Base-by-base conservation (phyloP, 1,140 invertebrate genomes). In the Contarinia nasturtii region DNA sequence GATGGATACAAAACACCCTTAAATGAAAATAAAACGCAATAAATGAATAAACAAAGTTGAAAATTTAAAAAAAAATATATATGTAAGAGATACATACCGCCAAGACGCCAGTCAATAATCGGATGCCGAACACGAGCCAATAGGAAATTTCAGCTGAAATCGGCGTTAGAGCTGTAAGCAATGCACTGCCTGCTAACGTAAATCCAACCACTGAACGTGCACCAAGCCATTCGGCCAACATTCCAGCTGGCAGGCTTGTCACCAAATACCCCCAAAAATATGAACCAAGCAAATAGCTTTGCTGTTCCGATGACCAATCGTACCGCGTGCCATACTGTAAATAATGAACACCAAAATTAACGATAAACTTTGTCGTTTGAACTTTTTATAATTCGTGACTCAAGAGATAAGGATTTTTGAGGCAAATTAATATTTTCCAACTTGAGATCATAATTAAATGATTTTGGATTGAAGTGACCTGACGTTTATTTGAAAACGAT, bases 1-100 rank as follows among this genome's bases (percentile, higher is more conserved):
- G 77, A 71, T 7, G 81, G 80, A 68, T 82, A 83, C 38, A 80
- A 66, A 7, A 78, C 75, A 4, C 78, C 79, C 78, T 82, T 27
- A 12, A 45, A 27, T 5, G 19, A 43, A 19, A 15, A 21, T 4
- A 19, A 43, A 43, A 7, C 18, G 12, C 12, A 14, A 14, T 38
- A 5, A 4, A n/a, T 27, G 4, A 27, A 27, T 27, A 27, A 3
- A 27, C 4, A 27, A 27, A 27, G 27, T 27, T 27, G 27, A 27
- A 27, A 27, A 40, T 40, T 15, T 40, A 18, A 40, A 40, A n/a
- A 7, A 15, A 12, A n/a, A n/a, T n/a, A n/a, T n/a, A n/a, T n/a
- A n/a, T n/a, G n/a, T n/a, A n/a, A n/a, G n/a, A n/a, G n/a, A n/a
- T 38, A 68, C 70, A 71, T 68, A 80, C 77, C 48, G 73, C 75